Evolutionary conservation across 2,113 vertebrate genomes (phyloP), one percentile per base, ranked within the genome.

Genomic region (Bagarius yarrelli): DNA sequence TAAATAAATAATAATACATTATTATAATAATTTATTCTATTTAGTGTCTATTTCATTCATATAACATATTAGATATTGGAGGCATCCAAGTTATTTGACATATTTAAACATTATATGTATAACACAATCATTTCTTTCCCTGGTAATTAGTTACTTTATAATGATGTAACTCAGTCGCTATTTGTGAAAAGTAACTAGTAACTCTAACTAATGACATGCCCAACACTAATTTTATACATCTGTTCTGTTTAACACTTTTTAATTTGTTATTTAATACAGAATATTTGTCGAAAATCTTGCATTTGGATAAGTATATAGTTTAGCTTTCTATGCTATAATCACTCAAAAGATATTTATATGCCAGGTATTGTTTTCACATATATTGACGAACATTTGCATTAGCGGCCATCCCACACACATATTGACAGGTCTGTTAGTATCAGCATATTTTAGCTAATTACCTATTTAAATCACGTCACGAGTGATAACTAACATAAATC

Each of bases 371-470:
- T 81, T 76, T 72, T 56, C 30, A 50, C 74, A 66, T 53, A 66
- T 55, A 86, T 84, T 50, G 84, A 84, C 66, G 75, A 32, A 23
- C 64, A 83, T 79, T 82, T 80, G 84, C 80, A 86, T 83, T 78
- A 80, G 79, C 81, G 60, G 34, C 72, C 71, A 34, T 82, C 76
- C 76, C 47, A 80, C 70, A 59, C 69, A 84, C 55, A 61, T 83
- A 89, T 79, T 78, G 85, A 81, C 74, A 47, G 60, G 55, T 70
- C 76, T 64, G 16, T 87, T 81, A 80, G 63, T 79, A 61, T 88
- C 87, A 86, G 86, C 86, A 78, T 79, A 83, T 81, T 83, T 82
- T 8, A 74, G 73, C 80, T 73, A 73, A 85, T 88, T 69, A 87
- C 83, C 86, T 83, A 89, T 88, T 84, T 76, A 88, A 80, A 83